phyloP scores from a whole-genome alignment of 2,113 vertebrate genomes.

The Zapornia atra region DNA sequence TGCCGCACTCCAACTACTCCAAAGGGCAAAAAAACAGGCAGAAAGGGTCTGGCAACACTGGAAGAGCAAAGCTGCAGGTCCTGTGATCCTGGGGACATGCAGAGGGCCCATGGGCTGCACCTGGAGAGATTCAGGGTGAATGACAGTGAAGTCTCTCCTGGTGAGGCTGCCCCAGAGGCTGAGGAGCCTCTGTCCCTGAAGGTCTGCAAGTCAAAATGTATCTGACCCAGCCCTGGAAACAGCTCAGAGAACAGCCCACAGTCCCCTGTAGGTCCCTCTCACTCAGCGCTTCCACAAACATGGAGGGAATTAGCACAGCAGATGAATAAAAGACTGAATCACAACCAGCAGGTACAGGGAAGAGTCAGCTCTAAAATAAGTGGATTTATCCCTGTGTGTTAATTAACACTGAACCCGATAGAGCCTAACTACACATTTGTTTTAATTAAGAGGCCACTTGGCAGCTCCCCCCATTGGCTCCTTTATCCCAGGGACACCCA shows the following conservation, averaged over 20 bases:
- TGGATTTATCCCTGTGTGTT: background rate
- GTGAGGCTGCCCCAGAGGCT: background rate
- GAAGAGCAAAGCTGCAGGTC: background rate
- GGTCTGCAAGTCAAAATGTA: background rate
- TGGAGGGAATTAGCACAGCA: background rate
- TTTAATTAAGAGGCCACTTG: background rate
- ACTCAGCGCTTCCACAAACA: background rate
- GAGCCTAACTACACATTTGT: background rate
- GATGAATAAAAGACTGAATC: background rate
- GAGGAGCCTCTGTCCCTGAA: background rate
- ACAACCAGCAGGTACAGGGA: background rate
- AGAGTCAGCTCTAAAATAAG: background rate
- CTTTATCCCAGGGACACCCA: background rate
- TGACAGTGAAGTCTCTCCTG: too few species aligned
- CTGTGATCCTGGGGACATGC: too few species aligned
- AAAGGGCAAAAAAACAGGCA: background rate
- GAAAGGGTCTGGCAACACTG: background rate
- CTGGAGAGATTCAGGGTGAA: too few species aligned
- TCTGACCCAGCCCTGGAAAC: background rate
- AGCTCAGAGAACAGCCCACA: background rate
- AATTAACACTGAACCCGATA: background rate
- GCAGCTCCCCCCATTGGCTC: background rate
- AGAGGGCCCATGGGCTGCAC: fast-evolving
- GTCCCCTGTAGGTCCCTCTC: background rate
- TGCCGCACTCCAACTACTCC: background rate